phyloP scores from a whole-genome alignment of 2,888 invertebrate species.

The Lobophora halterata region DNA sequence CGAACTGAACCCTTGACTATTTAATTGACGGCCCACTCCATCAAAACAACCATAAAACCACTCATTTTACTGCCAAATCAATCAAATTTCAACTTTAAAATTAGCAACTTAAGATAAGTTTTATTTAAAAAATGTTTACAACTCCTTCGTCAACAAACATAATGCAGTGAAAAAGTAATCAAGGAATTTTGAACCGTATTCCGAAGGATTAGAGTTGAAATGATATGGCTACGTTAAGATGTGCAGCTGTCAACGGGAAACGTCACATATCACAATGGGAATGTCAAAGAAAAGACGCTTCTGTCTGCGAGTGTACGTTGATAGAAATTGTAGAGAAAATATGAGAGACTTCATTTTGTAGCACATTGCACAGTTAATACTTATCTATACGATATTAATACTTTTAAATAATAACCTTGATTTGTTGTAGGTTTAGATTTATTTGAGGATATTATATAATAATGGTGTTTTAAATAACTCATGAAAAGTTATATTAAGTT shows the following conservation, averaged over 20 bases:
- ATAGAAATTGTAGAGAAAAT: slow-evolving; percentile 44
- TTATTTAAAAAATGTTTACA: slow-evolving; percentile 38
- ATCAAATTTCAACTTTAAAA: slow-evolving; percentile 45
- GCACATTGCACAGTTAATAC: slow-evolving; percentile 11
- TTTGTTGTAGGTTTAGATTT: too few relatives aligned
- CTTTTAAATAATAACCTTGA: too few relatives aligned
- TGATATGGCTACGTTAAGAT: slow-evolving; percentile 31
- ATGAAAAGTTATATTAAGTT: too few relatives aligned
- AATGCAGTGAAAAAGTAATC: slow-evolving; percentile 30
- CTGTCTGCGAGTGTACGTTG: slow-evolving; percentile 40
- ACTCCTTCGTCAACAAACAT: slow-evolving; percentile 42
- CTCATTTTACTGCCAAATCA: slow-evolving; percentile 26
- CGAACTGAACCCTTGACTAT: slow-evolving; percentile 64
- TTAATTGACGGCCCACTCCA: slow-evolving; percentile 78
- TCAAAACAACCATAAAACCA: slow-evolving; percentile 67
- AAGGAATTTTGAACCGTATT: slow-evolving; percentile 37
- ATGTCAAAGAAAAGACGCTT: slow-evolving; percentile 59
- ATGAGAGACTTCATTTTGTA: slow-evolving; percentile 27
- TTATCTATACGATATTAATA: too few relatives aligned
- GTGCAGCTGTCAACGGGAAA: slow-evolving; percentile 60
- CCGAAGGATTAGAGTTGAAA: slow-evolving; percentile 26
- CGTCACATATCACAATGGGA: slow-evolving; percentile 58
- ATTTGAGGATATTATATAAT: too few relatives aligned
- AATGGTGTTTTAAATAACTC: too few relatives aligned
- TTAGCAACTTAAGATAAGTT: slow-evolving; percentile 33